A percentile compares a stretch with the other conserved stretches of the same genome.
Evolutionary conservation across 2,888 invertebrate genomes (phyloP).

Genomic region (Amiota mariae): DNA sequence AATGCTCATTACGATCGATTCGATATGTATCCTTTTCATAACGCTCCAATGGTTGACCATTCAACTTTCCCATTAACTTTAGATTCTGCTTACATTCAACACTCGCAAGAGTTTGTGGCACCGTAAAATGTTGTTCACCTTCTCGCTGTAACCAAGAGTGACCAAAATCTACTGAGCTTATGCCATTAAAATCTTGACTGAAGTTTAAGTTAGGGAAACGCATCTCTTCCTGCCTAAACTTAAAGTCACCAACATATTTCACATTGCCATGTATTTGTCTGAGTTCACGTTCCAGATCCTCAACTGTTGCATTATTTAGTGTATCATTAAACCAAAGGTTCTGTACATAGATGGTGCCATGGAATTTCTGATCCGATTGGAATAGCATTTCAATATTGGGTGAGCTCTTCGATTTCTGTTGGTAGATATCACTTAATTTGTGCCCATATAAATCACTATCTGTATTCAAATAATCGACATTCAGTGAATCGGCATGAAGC

Average conservation of each 20-base stretch:
- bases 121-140: constrained; percentile 68
- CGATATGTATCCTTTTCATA: constrained; percentile 75
- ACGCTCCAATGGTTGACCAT: constrained; percentile 73
- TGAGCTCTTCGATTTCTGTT: constrained; percentile 46
- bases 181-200: constrained; percentile 71
- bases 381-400: constrained; percentile 52
- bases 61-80: constrained; percentile 67
- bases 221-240: constrained; percentile 60
- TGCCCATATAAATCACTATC: constrained; percentile 57
- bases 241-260: constrained; percentile 66
- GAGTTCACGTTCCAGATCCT: constrained; percentile 60
- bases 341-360: constrained; percentile 68
- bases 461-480: constrained; percentile 55
- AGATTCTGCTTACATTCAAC: constrained; percentile 53
- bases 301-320: constrained; percentile 58
- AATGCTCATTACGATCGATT: constrained; percentile 74
- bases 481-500: constrained; percentile 46
- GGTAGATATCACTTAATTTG: constrained; percentile 49
- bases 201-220: constrained; percentile 72
- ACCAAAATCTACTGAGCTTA: constrained; percentile 72
- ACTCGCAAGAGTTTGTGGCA: constrained; percentile 59
- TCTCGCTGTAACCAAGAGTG: constrained; percentile 70
- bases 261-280: constrained; percentile 64
- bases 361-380: constrained; percentile 51
- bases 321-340: constrained; percentile 66